Evolutionary conservation across 2,888 invertebrate genomes (phyloP), one percentile per base, ranked within the genome.

Genomic region (Neoscelio sp.): DNA sequence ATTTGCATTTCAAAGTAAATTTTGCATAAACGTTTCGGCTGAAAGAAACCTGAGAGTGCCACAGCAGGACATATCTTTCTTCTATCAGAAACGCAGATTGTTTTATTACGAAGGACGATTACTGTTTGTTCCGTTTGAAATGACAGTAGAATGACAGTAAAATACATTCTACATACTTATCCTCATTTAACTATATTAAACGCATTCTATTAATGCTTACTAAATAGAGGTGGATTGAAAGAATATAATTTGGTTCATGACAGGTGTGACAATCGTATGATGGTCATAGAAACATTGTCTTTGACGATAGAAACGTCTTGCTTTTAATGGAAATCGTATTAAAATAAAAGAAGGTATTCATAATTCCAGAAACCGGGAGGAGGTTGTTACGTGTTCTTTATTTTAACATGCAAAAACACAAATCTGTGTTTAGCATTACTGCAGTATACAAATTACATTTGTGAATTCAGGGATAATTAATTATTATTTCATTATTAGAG

Each of bases 31-130:
- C 8, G 15, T 33, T 65, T 42, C 4, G 13, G 17, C 7, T 15
- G 23, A 33, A 33, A 44, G 18, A 23, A 18, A 13, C 18, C 67
- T 30, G 33, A 33, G 44, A 44, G n/a, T 35, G 33, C 44, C 54
- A 28, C 33, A 2, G 2, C 10, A 44, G 17, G 13, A 15, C 28
- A 18, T 7, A 10, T 40, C n/a, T 6, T 7, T 33, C 35, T 56
- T 68, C 46, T 56, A 35, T 46, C 38, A 54, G n/a, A 46, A 1
- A 54, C 42, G 44, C 67, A 44, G 44, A 54, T 54, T 67, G 26
- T 54, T 54, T 23, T 20, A 46, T 44, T 54, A 33, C 33, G 23
- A 68, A 56, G 26, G 13, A 28, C 28, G 35, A 50, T 64, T 40
- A 18, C 38, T 23, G 50, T 50, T 40, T 64, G 17, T 28, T 28